Base-by-base conservation (phyloP, 2,888 invertebrate species). In the Pseudococcus longispinus region DNA sequence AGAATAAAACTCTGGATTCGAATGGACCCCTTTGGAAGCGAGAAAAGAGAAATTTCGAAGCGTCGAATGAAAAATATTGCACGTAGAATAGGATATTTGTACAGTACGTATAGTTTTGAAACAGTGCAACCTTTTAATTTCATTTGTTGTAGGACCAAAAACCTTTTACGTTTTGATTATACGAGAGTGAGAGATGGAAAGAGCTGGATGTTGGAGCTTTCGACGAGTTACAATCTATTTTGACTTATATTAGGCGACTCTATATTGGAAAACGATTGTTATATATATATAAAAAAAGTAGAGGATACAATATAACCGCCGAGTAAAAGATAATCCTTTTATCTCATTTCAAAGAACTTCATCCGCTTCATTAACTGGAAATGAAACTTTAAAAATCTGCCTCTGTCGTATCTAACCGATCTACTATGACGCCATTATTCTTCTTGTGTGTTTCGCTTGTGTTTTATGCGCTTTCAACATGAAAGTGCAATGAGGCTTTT, bases 361-460 rank as follows among this genome's bases (percentile, higher is more conserved):
- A 42, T 80, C 77, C 77, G 77, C 77, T 80, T 80, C 77, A 80
- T 80, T 80, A 80, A 80, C 32, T 80, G 77, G 77, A 80, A 80
- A 80, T 80, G 77, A 80, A 80, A 80, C 77, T 80, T 80, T 80
- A 80, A 80, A 80, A 80, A 80, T 80, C 77, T 80, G 77, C 77
- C 42, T 80, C 77, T 80, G 77, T 80, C 42, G 42, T 80, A 42
- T 80, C 77, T 32, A 80, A 80, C 37, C 77, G 77, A 80, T 80
- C 42, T 80, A 11, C 37, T 80, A 74, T 20, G 74, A 60, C 60
- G 60, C 60, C 60, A 60, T 60, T 60, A 60, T 60, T 60, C 60
- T 60, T 60, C 11, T 8, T 29, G 18, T 70, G 29, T 70, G 70
- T 70, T 70, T 26, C 70, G 70, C 29, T 29, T 1, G 65, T 65